Base-by-base conservation (phyloP, 2,888 invertebrate species). In the Tachina fera region DNA sequence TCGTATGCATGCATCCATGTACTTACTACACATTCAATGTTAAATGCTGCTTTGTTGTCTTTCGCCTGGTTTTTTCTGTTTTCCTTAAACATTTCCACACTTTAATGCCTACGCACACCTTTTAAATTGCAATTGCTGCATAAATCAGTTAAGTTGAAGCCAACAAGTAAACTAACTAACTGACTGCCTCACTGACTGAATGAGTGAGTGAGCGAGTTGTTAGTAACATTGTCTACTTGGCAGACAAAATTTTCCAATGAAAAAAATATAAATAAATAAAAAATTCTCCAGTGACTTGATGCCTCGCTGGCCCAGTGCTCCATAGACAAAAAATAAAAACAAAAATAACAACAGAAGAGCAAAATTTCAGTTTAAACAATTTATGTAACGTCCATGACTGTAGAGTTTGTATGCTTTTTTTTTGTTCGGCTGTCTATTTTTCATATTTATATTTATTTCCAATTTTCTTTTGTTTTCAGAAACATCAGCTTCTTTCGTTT, bases 221-320 rank as follows among this genome's bases (percentile, higher is more conserved):
- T 76, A 41, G 60, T 71, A 51, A 67, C 60, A 47, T 13, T 58
- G 68, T 16, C 60, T 72, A 43, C 49, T 77, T 45, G 47, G 82
- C 22, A 71, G 70, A 75, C 65, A 51, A 74, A 71, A 51, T 45
- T 39, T 53, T 58, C n/a, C 58, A 81, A 45, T 65, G 47, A 61
- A 70, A 61, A 11, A 4, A 51, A 68, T 49, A 78, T 67, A 16
- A 56, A 19, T 11, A 10, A 60, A 61, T 9, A 47, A 56, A 63
- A 31, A 39, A 70, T 19, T 56, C 74, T 70, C 86, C 79, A 86
- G 74, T 88, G 90, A 90, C 90, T 91, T 90, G 89, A 89, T 91
- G 91, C 89, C 91, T 90, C 90, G 91, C 90, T 91, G 91, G 90
- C 91, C 91, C 90, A 91, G 91, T 91, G 91, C 91, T 91, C 91